These are phyloP conservation scores for Daboia siamensis DNA, from an alignment of 2,113 vertebrate genomes.

Conservation along the genomic window DNA sequence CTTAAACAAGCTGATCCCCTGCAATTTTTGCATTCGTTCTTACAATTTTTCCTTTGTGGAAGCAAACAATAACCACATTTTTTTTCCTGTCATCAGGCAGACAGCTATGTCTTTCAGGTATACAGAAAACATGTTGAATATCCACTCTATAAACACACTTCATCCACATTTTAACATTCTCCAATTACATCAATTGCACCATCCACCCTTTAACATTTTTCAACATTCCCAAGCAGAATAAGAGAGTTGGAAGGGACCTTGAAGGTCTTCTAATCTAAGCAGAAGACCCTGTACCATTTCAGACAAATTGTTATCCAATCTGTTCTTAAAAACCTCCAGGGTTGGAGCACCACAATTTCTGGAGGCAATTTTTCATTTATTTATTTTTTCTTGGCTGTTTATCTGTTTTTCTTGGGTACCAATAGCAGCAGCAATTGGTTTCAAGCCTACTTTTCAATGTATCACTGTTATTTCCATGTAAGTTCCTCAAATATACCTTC, in stretches of 20 bases:
- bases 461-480: not conserved
- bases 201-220: not conserved
- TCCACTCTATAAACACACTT: not conserved
- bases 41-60: not conserved
- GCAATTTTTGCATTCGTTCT: not conserved
- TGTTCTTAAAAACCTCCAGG: not conserved
- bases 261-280: not conserved
- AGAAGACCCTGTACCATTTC: not conserved
- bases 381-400: not conserved
- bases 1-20: not conserved
- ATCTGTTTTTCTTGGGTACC: not conserved
- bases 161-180: not conserved
- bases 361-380: not conserved
- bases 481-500: not conserved
- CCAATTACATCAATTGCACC: not conserved
- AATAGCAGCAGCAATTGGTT: not conserved
- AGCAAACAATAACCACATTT: not conserved
- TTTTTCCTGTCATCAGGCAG: not conserved
- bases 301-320: not conserved
- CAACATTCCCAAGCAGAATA: not conserved
- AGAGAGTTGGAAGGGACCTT: not conserved
- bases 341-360: not conserved
- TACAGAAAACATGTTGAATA: not conserved
- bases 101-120: not conserved
- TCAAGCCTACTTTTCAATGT: not conserved